These are phyloP conservation scores for Xanthorhoe spadicearia DNA, from an alignment of 2,888 invertebrate species.

Conservation along the genomic window DNA sequence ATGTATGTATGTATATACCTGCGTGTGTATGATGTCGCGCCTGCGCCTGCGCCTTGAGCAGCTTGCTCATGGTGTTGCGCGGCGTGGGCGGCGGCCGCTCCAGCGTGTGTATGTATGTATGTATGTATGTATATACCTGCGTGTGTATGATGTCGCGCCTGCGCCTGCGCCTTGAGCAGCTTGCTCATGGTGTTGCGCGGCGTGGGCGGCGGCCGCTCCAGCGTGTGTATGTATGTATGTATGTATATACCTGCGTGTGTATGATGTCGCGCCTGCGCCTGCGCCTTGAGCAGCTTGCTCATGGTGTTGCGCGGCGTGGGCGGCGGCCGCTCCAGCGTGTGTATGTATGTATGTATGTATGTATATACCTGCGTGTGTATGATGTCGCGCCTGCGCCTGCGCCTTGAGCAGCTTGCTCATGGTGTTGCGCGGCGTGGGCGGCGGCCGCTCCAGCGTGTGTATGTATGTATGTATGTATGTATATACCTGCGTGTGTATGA, in stretches of 20 bases:
- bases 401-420: slow-evolving; percentile 82
- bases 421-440: slow-evolving; percentile 79
- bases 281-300: slow-evolving; percentile 81
- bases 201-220: slow-evolving; percentile 77
- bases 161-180: slow-evolving; percentile 78
- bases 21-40: slow-evolving; percentile 56
- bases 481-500: no score
- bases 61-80: slow-evolving; percentile 82
- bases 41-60: slow-evolving; percentile 78
- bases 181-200: slow-evolving; percentile 83
- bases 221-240: slow-evolving; percentile 56
- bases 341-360: no score
- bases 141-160: slow-evolving; percentile 52
- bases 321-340: slow-evolving; percentile 76
- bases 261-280: slow-evolving; percentile 59
- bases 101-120: slow-evolving; percentile 56
- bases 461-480: no score
- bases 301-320: slow-evolving; percentile 81
- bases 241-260: slow-evolving; percentile 53
- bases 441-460: slow-evolving; percentile 72
- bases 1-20: neutral
- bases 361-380: no score
- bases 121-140: slow-evolving; percentile 43
- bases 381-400: no score
- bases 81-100: slow-evolving; percentile 79